Base-by-base conservation (phyloP, 2,888 invertebrate species). In the Hemicrepidius hirtus region DNA sequence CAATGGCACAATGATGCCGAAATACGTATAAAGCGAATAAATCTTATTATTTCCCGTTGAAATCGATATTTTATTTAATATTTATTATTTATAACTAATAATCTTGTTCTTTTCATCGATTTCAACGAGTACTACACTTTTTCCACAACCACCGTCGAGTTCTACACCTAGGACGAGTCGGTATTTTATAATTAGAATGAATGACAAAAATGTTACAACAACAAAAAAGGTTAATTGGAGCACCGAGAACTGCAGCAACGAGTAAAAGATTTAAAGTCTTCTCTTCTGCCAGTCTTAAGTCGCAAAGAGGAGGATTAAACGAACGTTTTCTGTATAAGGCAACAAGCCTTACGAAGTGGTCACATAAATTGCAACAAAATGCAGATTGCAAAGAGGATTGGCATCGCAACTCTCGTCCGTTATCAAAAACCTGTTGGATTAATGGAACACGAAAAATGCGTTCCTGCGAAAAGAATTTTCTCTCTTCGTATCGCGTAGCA, bases 351-450 rank as follows among this genome's bases (percentile, higher is more conserved):
- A 32, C 24, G 18, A 67, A 67, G 68, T 40, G 62, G 68, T 40
- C 46, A 9, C 62, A 68, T 68, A 68, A 68, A 68, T 62, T 57
- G 37, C 37, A 57, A 57, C 57, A 53, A 50, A 62, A 68, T 68
- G 68, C 60, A 55, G 57, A 67, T 67, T n/a, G 67, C 59, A 62
- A 49, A 60, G 28, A 59, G 59, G 60, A 32, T 68, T 55, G 40
- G 60, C 60, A 37, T 21, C 35, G 20, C 35, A 46, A 13, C 6
- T 2, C 60, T 28, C n/a, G 57, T 37, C 68, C 28, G 68, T 40
- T 68, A 68, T 62, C 68, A 68, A 66, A 64, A 68, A 59, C 68
- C 59, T 60, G 68, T 62, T 62, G 60, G 68, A 68, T 68, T 62
- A 62, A 68, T 35, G 60, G 44, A 35, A 57, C 37, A 67, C 24